These are phyloP conservation scores for Amiota mariae DNA, from an alignment of 2,888 invertebrate genomes.

Conservation along the genomic window DNA sequence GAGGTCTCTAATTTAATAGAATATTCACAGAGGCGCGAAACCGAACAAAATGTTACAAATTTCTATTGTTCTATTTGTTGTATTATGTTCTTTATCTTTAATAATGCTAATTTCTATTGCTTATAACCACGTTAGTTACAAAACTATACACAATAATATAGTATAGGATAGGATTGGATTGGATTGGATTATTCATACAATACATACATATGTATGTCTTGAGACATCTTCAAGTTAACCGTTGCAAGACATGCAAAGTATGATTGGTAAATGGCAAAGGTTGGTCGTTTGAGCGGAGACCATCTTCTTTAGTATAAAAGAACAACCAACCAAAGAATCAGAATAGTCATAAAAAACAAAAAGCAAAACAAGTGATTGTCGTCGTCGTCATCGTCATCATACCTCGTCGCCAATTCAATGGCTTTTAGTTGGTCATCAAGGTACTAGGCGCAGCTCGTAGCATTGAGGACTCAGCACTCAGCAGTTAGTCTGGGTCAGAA, in stretches of 20 bases:
- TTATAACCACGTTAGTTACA: constrained; percentile 24
- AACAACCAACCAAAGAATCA: neutral
- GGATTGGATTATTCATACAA: neutral
- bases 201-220: constrained; percentile 7
- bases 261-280: constrained; percentile 13
- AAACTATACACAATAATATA: no score
- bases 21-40: neutral
- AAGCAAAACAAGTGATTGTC: neutral
- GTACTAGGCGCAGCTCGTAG: no score
- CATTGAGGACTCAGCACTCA: no score
- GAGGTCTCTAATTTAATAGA: neutral
- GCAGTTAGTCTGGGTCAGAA: no score
- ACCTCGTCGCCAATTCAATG: no score
- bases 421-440: no score
- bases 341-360: neutral
- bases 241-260: constrained; percentile 57
- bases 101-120: constrained; percentile 62
- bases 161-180: no score
- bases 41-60: constrained; percentile 43
- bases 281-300: neutral
- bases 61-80: neutral
- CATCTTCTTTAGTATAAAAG: neutral
- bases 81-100: constrained; percentile 55
- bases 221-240: constrained; percentile 46
- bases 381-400: no score